A percentile compares a stretch with the other conserved stretches of the same genome.
These are phyloP conservation scores for Antedon mediterranea DNA, from an alignment of 53 echinoderm and acorn worm genomes.

Conservation along the genomic window DNA sequence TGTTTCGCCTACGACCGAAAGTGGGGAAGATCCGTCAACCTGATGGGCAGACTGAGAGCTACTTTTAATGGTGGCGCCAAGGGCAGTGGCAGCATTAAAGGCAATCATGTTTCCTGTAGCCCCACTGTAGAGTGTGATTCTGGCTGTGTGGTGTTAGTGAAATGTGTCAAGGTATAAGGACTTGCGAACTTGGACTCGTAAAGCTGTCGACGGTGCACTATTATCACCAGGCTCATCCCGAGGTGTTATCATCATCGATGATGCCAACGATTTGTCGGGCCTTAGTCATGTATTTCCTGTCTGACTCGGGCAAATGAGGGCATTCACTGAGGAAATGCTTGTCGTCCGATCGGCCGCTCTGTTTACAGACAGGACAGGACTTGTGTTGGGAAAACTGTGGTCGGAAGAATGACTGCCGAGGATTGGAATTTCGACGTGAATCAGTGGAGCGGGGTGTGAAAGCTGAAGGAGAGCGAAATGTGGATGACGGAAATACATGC, in stretches of 20 bases:
- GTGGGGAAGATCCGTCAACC: conserved; percentile 7
- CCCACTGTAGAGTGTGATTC: conserved; percentile 26
- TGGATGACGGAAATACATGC: too few relatives aligned
- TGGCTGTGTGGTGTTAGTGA: conserved; percentile 8
- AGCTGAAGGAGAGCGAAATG: too few relatives aligned
- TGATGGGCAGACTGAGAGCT: conserved; percentile 29
- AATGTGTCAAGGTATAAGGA: conserved; percentile 35
- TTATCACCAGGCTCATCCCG: neutral
- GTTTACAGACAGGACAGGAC: conserved; percentile 29
- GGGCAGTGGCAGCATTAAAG: neutral
- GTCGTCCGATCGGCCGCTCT: conserved; percentile 1
- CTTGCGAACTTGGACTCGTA: conserved; percentile 15
- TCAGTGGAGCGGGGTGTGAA: too few relatives aligned
- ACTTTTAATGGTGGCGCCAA: conserved; percentile 8
- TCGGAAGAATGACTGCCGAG: too few relatives aligned
- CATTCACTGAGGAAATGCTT: conserved; percentile 17
- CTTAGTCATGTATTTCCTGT: neutral
- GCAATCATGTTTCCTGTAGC: conserved; percentile 44
- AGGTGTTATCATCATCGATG: conserved; percentile 7
- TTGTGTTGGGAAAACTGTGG: too few relatives aligned
- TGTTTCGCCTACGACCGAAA: too few relatives aligned
- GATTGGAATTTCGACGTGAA: too few relatives aligned
- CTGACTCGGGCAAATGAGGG: conserved; percentile 16
- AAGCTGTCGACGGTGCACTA: neutral
- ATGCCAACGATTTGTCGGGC: conserved; percentile 12